Percentiles rank a stretch among this genome's conserved stretches.
These are phyloP conservation scores for Octopus bimaculoides DNA, from an alignment of 1,140 invertebrate species.

Conservation along the genomic window DNA sequence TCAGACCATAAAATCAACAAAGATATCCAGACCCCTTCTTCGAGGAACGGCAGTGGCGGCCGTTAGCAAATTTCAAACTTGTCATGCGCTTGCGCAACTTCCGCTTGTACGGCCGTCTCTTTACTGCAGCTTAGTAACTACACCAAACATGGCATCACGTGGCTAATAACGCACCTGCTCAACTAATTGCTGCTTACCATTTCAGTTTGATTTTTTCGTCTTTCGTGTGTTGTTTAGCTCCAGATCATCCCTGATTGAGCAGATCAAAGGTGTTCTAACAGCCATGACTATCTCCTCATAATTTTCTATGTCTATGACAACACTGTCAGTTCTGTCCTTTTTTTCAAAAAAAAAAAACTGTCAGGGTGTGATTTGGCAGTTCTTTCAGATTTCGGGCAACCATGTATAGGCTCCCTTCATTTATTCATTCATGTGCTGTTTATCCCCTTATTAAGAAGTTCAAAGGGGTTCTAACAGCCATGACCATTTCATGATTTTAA, in stretches of 20 bases:
- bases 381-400: conserved; percentile 24
- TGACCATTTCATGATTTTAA: no score
- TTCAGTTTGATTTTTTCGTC: background rate
- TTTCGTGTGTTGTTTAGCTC: background rate
- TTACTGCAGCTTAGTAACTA: background rate
- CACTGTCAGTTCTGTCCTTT: background rate
- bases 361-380: background rate
- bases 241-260: background rate
- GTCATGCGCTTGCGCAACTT: conserved; percentile 12
- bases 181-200: background rate
- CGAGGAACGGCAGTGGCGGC: background rate
- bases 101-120: background rate
- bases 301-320: background rate
- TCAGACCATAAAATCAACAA: background rate
- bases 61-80: background rate
- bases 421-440: background rate
- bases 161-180: background rate
- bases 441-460: no score
- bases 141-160: background rate
- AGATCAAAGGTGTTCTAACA: background rate
- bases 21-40: background rate
- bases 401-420: background rate
- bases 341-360: no score
- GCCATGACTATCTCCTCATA: background rate
- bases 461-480: no score